Evolutionary conservation across 2,113 vertebrate species (phyloP).

Genomic region (Platycercus adscitus): DNA sequence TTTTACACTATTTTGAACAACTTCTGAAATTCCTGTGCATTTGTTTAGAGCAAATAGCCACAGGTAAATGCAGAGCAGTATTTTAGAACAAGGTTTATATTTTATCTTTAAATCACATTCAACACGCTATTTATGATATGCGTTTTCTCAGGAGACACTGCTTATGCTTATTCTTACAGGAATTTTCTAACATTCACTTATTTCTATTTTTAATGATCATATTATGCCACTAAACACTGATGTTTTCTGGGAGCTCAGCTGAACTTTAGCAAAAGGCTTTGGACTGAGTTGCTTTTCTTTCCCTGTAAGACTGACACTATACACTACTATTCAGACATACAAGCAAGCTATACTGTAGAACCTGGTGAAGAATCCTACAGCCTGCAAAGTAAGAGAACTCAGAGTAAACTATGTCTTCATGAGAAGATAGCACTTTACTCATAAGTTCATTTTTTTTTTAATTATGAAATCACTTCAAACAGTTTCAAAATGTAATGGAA

Average conservation of each 20-base stretch:
- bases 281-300: not conserved
- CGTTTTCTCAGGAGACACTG: not conserved
- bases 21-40: not conserved
- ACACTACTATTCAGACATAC: not conserved
- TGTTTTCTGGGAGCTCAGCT: not conserved
- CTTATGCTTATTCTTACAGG: not conserved
- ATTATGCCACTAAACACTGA: not conserved
- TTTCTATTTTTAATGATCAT: not conserved
- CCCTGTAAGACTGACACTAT: not conserved
- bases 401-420: not conserved
- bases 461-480: constrained; percentile 72
- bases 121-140: not conserved
- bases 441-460: constrained; percentile 52
- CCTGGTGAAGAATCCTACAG: not conserved
- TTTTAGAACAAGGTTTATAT: not conserved
- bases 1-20: not conserved
- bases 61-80: not conserved
- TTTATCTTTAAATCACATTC: not conserved
- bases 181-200: not conserved
- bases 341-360: not conserved
- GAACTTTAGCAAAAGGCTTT: not conserved
- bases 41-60: not conserved
- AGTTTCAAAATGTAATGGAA: constrained; percentile 72
- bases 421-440: constrained; percentile 36
- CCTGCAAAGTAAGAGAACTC: not conserved